Conservation (phyloP, 1,140 invertebrate genomes). For the Lasaia peninsularis region DNA sequence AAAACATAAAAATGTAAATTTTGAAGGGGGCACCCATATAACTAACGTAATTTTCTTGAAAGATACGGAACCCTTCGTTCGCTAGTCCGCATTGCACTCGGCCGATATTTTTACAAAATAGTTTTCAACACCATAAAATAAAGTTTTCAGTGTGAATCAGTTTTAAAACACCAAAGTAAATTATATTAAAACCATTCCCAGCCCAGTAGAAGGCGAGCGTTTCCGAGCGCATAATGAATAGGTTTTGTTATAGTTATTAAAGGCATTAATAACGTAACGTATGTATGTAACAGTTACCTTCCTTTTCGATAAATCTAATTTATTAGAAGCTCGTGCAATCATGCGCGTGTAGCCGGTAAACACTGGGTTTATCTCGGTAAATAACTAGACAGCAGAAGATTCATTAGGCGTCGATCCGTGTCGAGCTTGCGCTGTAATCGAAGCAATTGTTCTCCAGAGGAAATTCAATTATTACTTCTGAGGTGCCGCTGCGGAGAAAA, state of each 20-base stretch:
- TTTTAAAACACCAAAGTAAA: too few species aligned
- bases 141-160: too few species aligned
- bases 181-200: too few species aligned
- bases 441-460: conserved; percentile 69
- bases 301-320: conserved; percentile 67
- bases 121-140: too few species aligned
- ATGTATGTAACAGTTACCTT: conserved; percentile 37
- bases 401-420: conserved; percentile 74
- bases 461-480: conserved; percentile 70
- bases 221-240: too few species aligned
- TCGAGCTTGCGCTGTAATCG: conserved; percentile 67
- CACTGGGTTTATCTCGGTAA: conserved; percentile 73
- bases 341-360: conserved; percentile 70
- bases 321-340: conserved; percentile 72
- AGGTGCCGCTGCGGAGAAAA: conserved; percentile 43
- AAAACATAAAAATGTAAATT: too few species aligned
- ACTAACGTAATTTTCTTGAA: too few species aligned
- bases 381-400: conserved; percentile 75
- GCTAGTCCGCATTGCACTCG: too few species aligned
- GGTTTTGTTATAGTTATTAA: conserved; percentile 11
- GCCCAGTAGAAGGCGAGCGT: too few species aligned
- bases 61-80: too few species aligned
- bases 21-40: too few species aligned
- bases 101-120: too few species aligned
- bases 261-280: conserved; percentile 23